Evolutionary conservation across 2,113 vertebrate genomes (phyloP), one percentile per base, ranked within the genome.

Genomic region (Tragelaphus imberbis): DNA sequence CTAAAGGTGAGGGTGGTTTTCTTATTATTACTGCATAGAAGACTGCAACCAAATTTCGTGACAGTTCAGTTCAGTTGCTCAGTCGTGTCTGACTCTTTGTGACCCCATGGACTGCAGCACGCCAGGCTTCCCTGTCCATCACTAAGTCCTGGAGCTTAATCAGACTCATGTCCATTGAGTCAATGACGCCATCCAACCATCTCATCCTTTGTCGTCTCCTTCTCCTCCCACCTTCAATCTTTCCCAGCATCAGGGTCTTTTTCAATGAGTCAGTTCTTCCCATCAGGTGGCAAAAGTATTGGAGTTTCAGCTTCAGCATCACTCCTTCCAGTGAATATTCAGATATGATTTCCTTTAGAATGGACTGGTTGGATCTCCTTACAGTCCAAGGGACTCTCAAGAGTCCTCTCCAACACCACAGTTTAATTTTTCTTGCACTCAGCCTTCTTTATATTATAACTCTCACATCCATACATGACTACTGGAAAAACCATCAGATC

Each of bases 191-290:
- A 71, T 21, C 65, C n/a, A 71, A 21, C n/a, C 8, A 11, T 36
- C 9, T 36, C 9, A 36, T 71, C n/a, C 17, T 36, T 9, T 36
- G 17, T 36, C 8, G 0, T n/a, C 16, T n/a, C 63, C n/a, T 68
- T 36, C 65, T 71, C 65, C 65, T 71, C 9, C 9, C 7, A n/a
- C 9, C n/a, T 21, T 36, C 65, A 71, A 71, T 71, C 65, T 36
- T 36, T 36, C n/a, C 65, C 65, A 71, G 17, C 9, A 71, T 71
- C 9, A 71, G 65, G n/a, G 65, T 23, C 65, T 71, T 71, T 12
- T n/a, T 5, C 17, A 36, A 11, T 36, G n/a, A 71, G 19, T 36
- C 65, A 36, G 19, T 2, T 71, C 65, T 71, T 36, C 65, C 2
- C 65, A 36, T 21, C 2, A 71, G 65, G 19, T 71, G n/a, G 16